phyloP scores from a whole-genome alignment of 2,113 vertebrate genomes.

The Embiotoca jacksoni region DNA sequence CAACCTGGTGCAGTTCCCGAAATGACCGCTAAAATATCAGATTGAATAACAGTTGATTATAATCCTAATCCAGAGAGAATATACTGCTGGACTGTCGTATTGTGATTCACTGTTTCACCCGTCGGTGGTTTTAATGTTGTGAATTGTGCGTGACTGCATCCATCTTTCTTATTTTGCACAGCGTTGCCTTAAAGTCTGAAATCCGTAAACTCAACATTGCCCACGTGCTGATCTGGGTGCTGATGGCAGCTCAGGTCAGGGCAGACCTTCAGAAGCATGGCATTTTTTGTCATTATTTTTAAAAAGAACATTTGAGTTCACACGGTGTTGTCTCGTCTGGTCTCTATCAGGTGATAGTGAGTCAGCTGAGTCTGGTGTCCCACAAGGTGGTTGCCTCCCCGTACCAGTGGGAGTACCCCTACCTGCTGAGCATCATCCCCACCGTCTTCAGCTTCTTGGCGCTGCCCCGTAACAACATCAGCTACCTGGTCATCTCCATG shows the following conservation, averaged over 20 bases:
- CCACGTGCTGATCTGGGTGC: constrained; percentile 90
- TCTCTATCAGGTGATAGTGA: constrained; percentile 88
- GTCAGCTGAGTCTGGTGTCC: constrained; percentile 90
- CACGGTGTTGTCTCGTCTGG: not conserved
- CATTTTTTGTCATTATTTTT: not conserved
- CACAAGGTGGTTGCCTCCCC: constrained; percentile 93
- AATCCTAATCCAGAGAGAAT: too few species aligned
- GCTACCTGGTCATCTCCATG: constrained; percentile 98
- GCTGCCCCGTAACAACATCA: constrained; percentile 96
- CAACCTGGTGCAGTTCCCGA: too few species aligned
- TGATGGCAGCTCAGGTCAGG: constrained; percentile 91
- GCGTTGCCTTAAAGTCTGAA: constrained; percentile 94
- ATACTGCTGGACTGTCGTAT: too few species aligned
- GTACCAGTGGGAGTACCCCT: constrained; percentile 97
- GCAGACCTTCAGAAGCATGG: not conserved
- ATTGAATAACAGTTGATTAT: too few species aligned
- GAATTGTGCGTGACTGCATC: too few species aligned
- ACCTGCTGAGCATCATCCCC: constrained; percentile 93
- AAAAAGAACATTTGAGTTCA: not conserved
- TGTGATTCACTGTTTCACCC: too few species aligned
- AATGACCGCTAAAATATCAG: too few species aligned
- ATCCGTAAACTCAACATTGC: constrained; percentile 95
- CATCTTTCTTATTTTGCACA: constrained; percentile 56
- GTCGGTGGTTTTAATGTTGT: not conserved
- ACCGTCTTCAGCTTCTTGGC: constrained; percentile 91